Evolutionary conservation across 2,113 vertebrate genomes (phyloP).

Genomic region (Nematolebias whitei): DNA sequence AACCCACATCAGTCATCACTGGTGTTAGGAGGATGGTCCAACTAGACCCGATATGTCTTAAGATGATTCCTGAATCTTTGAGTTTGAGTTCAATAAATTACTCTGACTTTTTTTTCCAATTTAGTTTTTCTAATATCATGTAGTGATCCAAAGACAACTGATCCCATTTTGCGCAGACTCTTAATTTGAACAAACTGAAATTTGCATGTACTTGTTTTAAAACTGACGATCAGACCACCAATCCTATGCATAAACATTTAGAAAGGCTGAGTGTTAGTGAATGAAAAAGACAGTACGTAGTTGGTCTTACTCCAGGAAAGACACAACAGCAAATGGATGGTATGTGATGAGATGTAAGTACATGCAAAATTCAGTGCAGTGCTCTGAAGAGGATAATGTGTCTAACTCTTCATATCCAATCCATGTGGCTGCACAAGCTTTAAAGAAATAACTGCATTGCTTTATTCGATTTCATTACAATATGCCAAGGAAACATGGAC

Average conservation of each 20-base stretch:
- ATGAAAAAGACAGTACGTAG: slow-evolving; percentile 6
- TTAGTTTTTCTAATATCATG: slow-evolving; percentile 10
- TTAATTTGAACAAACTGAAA: slow-evolving; percentile 47
- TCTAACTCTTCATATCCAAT: slow-evolving; percentile 16
- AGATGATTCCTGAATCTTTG: background rate
- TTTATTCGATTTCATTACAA: slow-evolving; percentile 15
- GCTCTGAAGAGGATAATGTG: slow-evolving; percentile 6
- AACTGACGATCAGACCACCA: background rate
- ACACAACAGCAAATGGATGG: slow-evolving; percentile 17
- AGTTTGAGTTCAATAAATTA: slow-evolving; percentile 6
- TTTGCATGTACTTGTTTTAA: slow-evolving; percentile 52
- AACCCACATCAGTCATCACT: slow-evolving; percentile 79
- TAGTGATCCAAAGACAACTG: too few relatives aligned
- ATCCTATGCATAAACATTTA: slow-evolving; percentile 2
- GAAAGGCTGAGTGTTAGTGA: slow-evolving; percentile 15
- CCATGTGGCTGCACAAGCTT: slow-evolving; percentile 3
- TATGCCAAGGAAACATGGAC: slow-evolving; percentile 25
- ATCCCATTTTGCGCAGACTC: background rate
- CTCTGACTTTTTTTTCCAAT: slow-evolving; percentile 11
- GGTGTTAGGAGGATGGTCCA: slow-evolving; percentile 71
- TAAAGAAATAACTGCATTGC: background rate
- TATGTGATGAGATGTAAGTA: slow-evolving; percentile 51
- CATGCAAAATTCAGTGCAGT: slow-evolving; percentile 66
- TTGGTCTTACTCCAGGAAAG: slow-evolving; percentile 1
- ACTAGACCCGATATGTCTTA: slow-evolving; percentile 26